These are phyloP conservation scores for Podarcis cretensis DNA, from an alignment of 2,113 vertebrate species.

Conservation along the genomic window DNA sequence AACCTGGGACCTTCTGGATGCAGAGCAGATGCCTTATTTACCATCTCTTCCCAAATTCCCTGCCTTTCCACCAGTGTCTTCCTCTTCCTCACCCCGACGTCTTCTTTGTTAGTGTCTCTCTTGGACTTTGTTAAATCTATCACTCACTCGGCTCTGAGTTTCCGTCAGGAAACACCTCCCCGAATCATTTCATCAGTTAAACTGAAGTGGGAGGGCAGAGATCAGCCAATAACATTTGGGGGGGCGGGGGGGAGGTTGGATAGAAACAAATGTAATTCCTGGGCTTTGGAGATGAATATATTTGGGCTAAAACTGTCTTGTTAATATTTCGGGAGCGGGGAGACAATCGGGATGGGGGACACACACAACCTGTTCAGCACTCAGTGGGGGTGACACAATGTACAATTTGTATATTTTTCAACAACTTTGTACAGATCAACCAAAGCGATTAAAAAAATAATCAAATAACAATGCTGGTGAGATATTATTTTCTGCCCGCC, in stretches of 20 bases:
- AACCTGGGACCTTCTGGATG: not conserved
- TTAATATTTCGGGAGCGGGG: fast-evolving
- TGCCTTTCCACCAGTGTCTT: not conserved
- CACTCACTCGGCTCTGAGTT: not conserved
- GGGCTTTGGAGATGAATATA: not conserved
- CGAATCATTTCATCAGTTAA: not conserved
- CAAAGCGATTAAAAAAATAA: constrained; percentile 17
- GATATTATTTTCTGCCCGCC: not conserved
- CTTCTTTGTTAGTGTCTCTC: not conserved
- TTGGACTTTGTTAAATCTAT: not conserved
- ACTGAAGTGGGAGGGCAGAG: not conserved
- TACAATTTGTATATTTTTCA: constrained; percentile 51
- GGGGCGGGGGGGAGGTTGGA: no score
- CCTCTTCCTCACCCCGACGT: not conserved
- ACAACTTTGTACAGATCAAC: constrained; percentile 46
- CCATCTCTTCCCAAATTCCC: no score
- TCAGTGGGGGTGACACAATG: not conserved
- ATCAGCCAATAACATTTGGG: no score
- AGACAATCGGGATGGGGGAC: fast-evolving
- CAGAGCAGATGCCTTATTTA: no score
- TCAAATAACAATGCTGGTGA: not conserved
- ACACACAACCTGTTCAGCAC: not conserved
- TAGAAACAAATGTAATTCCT: not conserved
- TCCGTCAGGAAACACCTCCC: not conserved
- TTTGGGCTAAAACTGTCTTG: not conserved